These are phyloP conservation scores for Campoplex capitator DNA, from an alignment of 2,888 invertebrate species.

Conservation along the genomic window DNA sequence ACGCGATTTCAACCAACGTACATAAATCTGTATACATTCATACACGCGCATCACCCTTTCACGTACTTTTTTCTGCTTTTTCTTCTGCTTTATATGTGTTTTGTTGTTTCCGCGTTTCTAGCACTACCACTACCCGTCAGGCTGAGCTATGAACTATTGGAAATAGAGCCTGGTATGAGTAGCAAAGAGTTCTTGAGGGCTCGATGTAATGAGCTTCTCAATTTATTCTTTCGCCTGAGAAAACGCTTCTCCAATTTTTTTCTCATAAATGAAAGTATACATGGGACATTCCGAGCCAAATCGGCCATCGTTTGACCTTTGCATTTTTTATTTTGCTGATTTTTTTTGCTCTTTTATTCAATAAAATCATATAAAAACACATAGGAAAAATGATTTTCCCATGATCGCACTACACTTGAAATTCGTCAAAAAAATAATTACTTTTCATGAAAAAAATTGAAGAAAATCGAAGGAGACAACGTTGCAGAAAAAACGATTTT, in stretches of 20 bases:
- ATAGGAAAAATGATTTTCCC: too few species aligned
- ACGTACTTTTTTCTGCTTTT: slow-evolving; percentile 22
- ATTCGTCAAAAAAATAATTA: too few species aligned
- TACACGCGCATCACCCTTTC: slow-evolving; percentile 28
- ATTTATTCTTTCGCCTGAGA: slow-evolving; percentile 53
- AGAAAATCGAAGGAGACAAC: too few species aligned
- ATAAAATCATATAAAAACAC: too few species aligned
- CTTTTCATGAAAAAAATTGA: too few species aligned
- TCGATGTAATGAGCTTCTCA: slow-evolving; percentile 68
- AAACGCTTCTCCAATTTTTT: slow-evolving; percentile 55
- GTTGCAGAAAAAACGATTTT: too few species aligned
- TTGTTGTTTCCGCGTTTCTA: slow-evolving; percentile 62
- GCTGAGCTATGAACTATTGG: slow-evolving; percentile 60
- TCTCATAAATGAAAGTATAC: not conserved
- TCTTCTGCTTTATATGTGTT: slow-evolving; percentile 11
- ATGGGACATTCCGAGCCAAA: too few species aligned
- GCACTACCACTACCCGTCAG: slow-evolving; percentile 56
- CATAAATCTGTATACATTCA: not conserved
- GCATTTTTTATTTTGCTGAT: too few species aligned
- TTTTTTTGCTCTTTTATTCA: too few species aligned
- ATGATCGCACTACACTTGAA: too few species aligned
- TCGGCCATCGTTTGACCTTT: too few species aligned
- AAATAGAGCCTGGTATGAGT: slow-evolving; percentile 72
- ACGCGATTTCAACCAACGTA: slow-evolving; percentile 25
- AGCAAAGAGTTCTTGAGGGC: slow-evolving; percentile 72